These are phyloP conservation scores for Tinamus guttatus DNA, from an alignment of 2,113 vertebrate species.

Conservation along the genomic window DNA sequence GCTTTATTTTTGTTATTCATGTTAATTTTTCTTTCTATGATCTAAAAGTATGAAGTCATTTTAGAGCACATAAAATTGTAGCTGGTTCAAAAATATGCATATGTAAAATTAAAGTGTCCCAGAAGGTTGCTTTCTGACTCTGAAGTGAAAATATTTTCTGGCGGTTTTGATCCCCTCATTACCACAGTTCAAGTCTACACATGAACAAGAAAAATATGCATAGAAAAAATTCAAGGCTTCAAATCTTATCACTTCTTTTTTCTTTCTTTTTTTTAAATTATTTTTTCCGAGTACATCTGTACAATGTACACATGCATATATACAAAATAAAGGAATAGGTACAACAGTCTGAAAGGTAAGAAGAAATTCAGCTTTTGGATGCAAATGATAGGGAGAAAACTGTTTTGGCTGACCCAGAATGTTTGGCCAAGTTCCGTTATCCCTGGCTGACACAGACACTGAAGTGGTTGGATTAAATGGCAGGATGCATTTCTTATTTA, in stretches of 20 bases:
- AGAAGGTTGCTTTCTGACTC: background rate
- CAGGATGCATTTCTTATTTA: slow-evolving; percentile 29
- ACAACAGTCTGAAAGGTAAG: background rate
- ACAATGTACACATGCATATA: background rate
- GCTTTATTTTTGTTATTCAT: background rate
- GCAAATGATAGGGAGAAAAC: background rate
- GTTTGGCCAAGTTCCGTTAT: slow-evolving; percentile 15
- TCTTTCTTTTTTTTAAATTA: background rate
- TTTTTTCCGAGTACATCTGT: background rate
- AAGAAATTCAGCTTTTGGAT: background rate
- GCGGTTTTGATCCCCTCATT: background rate
- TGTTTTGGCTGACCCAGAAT: background rate
- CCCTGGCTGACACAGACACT: background rate
- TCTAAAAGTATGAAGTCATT: background rate
- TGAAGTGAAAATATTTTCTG: background rate
- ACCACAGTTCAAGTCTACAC: slow-evolving; percentile 26
- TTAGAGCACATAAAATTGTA: background rate
- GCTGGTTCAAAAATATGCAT: background rate
- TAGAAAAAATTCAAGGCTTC: background rate
- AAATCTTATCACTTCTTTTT: background rate
- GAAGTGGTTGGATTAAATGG: slow-evolving; percentile 30
- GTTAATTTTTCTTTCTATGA: slow-evolving; percentile 15
- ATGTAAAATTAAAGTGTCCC: background rate
- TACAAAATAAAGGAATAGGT: background rate
- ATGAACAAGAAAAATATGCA: background rate